Percentiles rank a stretch among this genome's conserved stretches.
phyloP scores from a whole-genome alignment of 1,140 invertebrate genomes.

The Dendrolimus punctatus region DNA sequence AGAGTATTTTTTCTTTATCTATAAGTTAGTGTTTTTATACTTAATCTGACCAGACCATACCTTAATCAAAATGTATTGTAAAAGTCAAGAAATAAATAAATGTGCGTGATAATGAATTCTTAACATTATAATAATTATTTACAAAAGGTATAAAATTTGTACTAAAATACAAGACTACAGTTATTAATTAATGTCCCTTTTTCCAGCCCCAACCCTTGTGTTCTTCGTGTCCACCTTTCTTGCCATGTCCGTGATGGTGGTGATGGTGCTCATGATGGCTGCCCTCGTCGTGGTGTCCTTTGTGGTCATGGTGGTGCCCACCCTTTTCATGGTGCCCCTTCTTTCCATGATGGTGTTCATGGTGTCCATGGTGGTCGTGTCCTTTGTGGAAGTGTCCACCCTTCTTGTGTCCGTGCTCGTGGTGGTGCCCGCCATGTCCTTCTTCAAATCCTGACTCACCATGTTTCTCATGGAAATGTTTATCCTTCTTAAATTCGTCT shows the following conservation, averaged over 20 bases:
- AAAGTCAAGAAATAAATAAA: too few species aligned
- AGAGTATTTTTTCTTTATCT: too few species aligned
- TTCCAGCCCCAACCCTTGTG: conserved; percentile 70
- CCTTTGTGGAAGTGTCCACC: conserved; percentile 79
- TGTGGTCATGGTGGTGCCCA: conserved; percentile 63
- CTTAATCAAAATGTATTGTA: too few species aligned
- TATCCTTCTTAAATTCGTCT: conserved; percentile 77
- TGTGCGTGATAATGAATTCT: too few species aligned
- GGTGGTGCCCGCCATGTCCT: conserved; percentile 76
- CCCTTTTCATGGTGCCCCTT: conserved; percentile 80
- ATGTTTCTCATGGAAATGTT: conserved; percentile 81
- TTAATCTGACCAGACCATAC: too few species aligned
- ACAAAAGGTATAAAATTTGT: conserved; percentile 7
- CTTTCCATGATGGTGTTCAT: conserved; percentile 79
- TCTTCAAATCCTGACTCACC: conserved; percentile 80
- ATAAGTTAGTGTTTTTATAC: too few species aligned
- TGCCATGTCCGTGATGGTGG: conserved; percentile 74
- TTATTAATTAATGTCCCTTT: conserved; percentile 61
- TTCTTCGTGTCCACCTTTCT: conserved; percentile 74
- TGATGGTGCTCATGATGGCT: conserved; percentile 74
- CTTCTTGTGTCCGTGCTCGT: conserved; percentile 78
- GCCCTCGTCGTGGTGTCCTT: conserved; percentile 69
- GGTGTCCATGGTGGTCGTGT: conserved; percentile 76
- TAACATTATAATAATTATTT: conserved; percentile 7
- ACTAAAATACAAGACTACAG: background rate